Base-by-base conservation (phyloP, 2,888 invertebrate species). In the Anorthoa munda region DNA sequence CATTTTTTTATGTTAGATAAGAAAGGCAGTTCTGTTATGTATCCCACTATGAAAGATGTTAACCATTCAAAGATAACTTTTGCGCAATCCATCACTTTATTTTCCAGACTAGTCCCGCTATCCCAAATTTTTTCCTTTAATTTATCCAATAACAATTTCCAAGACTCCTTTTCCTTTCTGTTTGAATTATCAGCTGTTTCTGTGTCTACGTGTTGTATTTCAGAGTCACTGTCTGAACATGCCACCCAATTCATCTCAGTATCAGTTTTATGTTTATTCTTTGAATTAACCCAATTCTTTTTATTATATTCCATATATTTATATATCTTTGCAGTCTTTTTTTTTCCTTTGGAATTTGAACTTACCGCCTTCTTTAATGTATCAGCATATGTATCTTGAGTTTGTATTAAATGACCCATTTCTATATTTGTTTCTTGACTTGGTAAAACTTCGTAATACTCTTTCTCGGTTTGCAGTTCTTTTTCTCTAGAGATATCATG, bases 1-100 rank as follows among this genome's bases (percentile, higher is more conserved):
- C 55, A 55, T 58, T 58, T 23, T 58, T 58, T 31, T 12, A 58
- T 58, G 11, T 31, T 58, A 55, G 53, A 55, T 21, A 55, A 55
- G 21, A n/a, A 55, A 55, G 53, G 53, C 21, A 55, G 21, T 21
- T 58, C 58, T 26, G 15, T 58, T 58, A 58, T 58, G 26, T 31
- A 58, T 12, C 31, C 26, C 26, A 18, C 18, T 18, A 31, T 31
- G 58, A 58, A 58, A 2, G 31, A 31, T 58, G 31, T 58, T 31
- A 58, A 31, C 31, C 31, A 58, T 17, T 58, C 13, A 58, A 58
- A 58, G 2, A 58, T 18, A 5, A 58, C 26, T 31, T 58, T 58
- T 12, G 31, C 31, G 18, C 58, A 58, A 31, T 58, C 58, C 31
- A 31, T 18, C 58, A 58, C 31, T 58, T 58, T 58, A 58, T 58